Evolutionary conservation across 2,113 vertebrate genomes (phyloP), one percentile per base, ranked within the genome.

Genomic region (Raja brachyura): DNA sequence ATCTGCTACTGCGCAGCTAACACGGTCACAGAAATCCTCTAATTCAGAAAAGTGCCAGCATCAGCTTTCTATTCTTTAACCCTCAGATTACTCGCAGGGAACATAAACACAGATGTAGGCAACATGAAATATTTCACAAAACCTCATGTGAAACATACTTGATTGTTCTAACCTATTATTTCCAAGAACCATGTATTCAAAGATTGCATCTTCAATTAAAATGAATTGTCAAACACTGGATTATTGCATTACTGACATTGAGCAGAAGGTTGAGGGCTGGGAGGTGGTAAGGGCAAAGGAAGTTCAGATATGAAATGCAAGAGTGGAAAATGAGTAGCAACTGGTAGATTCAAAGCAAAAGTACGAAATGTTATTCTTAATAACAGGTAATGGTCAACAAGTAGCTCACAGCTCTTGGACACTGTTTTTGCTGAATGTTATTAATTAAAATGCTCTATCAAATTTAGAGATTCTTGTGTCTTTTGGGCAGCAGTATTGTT

Each of bases 51-150:
- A 92, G 68, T 73, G 68, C 90, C 68, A 13, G 68, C 68, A 54
- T 92, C 66, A 92, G 90, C 66, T 73, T 73, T 73, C 7, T 54
- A 4, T 92, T 33, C 90, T 54, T 92, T 92, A 92, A 92, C 90
- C 90, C 90, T 4, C 90, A 10, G 66, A 39, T 39, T 73, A 48
- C 90, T 20, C 14, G 10, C 18, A 73, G 33, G 70, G 18, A 39
- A 28, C 11, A 4, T 73, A 5, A 16, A 28, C 10, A 22, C 68
- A 48, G 61, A 33, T 3, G 56, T 18, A 6, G 48, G 28, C 14
- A 31, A 10, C 28, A 25, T 4, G 7, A 31, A 70, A 73, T 22
- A 48, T 70, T 48, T 8, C 0, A 20, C 66, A 5, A 73, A 10
- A 73, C 2, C 31, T 73, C 33, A 86, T 1, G 31, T 31, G 61